Evolutionary conservation across 2,888 invertebrate species (phyloP), one percentile per base, ranked within the genome.

Genomic region (Acanthosepion pharaonis): DNA sequence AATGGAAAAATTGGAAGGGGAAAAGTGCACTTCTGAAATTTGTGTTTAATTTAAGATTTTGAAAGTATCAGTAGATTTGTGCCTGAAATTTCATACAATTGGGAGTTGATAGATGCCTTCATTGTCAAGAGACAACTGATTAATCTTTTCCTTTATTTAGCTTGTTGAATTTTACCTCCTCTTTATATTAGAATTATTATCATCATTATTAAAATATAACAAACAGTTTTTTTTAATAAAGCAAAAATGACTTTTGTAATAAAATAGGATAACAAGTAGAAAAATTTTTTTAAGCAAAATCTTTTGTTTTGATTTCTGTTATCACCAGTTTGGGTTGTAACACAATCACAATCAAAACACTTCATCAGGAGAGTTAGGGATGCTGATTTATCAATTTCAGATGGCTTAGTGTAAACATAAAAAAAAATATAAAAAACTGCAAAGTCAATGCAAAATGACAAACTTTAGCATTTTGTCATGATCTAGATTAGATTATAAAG

Each of bases 21-120:
- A n/a, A 78, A 78, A 78, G 78, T 78, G 78, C 78, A 78, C 78
- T 78, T 78, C 78, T 78, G 78, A 78, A 33, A n/a, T 78, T 55
- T 59, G 59, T 23, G 23, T 59, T 59, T 59, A 20, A 23, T 59
- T 78, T 78, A 78, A 18, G 9, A 78, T 78, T 78, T 78, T 78
- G n/a, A 78, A 59, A 78, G 78, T 11, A 78, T n/a, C 78, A 28
- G 78, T 78, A 78, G n/a, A n/a, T 78, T 78, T 78, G 78, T 78
- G 78, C n/a, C 78, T n/a, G 78, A 33, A 78, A 78, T 78, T 78
- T 78, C 15, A n/a, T 78, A 78, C n/a, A 78, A 78, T 78, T 4
- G n/a, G 78, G n/a, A 15, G n/a, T n/a, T 9, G n/a, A 33, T 78
- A n/a, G 15, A 78, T 33, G n/a, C 78, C 15, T 11, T n/a, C 78